Evolutionary conservation across 2,888 invertebrate genomes (phyloP).

Genomic region (Agrenia bidenticulata): DNA sequence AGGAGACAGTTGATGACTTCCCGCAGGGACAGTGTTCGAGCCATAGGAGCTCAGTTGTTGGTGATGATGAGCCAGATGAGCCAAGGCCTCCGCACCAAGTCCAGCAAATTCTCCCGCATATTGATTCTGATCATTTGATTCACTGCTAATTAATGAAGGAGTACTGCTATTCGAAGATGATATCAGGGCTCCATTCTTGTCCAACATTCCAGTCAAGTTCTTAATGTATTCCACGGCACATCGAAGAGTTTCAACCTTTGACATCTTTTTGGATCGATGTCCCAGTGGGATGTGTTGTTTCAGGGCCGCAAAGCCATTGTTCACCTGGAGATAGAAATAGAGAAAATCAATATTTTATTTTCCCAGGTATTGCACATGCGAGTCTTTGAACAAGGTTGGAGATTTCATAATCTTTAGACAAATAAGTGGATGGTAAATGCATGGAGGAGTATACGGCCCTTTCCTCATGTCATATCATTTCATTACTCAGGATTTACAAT

Average conservation of each 20-base stretch:
- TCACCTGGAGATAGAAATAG: conserved; percentile 66
- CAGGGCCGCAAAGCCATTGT: conserved; percentile 88
- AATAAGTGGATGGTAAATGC: no score
- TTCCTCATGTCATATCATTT: no score
- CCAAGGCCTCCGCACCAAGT: conserved; percentile 6
- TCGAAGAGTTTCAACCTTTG: conserved; percentile 84
- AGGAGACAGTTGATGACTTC: conserved; percentile 50
- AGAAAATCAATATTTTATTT: no score
- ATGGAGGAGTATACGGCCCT: no score
- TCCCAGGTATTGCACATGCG: no score
- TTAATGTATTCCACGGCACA: conserved; percentile 89
- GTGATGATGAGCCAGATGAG: conserved; percentile 33
- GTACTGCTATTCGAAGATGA: conserved; percentile 32
- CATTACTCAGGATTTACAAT: no score
- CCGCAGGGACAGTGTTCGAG: conserved; percentile 26
- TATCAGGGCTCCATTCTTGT: conserved; percentile 56
- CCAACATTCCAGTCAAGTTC: conserved; percentile 75
- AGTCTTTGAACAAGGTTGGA: no score
- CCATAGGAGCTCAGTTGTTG: conserved; percentile 28
- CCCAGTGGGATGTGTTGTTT: conserved; percentile 84
- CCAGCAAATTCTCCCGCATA: conserved; percentile 17
- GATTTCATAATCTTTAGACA: no score
- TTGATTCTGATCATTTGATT: conserved; percentile 13
- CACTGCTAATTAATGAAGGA: conserved; percentile 18
- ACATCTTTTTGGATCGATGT: conserved; percentile 68